Evolutionary conservation across 2,888 invertebrate genomes (phyloP), one percentile per base, ranked within the genome.

Genomic region (Trissolcus japonicus): DNA sequence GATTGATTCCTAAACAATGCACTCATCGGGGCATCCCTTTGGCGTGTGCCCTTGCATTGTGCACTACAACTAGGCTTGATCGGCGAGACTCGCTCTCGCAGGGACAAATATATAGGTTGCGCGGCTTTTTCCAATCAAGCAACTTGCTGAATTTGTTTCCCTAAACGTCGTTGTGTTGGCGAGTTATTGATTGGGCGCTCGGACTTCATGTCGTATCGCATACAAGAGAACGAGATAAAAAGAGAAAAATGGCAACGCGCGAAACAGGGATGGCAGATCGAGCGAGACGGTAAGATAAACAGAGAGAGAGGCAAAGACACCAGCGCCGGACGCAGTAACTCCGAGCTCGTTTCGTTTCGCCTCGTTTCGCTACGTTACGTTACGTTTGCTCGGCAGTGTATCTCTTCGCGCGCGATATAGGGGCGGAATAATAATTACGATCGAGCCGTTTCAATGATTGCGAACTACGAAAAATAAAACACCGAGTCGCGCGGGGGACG

Each of bases 281-380:
- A 21, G 19, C 17, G 57, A 29, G 57, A 29, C 9, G 60, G 40
- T 19, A n/a, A 29, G 50, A 62, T 40, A 59, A 29, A 71, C 16
- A 48, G 69, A 72, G 63, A 50, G 71, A 72, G 76, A 67, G 63
- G 61, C 65, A 74, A 73, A 61, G 60, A 40, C 54, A 51, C 43
- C 62, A 65, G 48, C 63, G 69, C 66, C 71, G 74, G 74, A 77
- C 77, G 75, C 79, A 63, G 77, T 79, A 79, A 79, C 79, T 79
- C 79, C 75, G 62, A 46, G 76, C 76, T 76, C 79, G 78, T 84
- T 84, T 85, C 86, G 87, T 86, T 85, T 86, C 87, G 85, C 85
- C 85, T 86, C 87, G 87, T 86, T 87, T 86, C 87, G 84, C 84
- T 84, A 83, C 87, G 86, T 87, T 87, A 85, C 86, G 85, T 87